phyloP scores from a whole-genome alignment of 2,797 vertebrate species.

The Synaphobranchus kaupii region DNA sequence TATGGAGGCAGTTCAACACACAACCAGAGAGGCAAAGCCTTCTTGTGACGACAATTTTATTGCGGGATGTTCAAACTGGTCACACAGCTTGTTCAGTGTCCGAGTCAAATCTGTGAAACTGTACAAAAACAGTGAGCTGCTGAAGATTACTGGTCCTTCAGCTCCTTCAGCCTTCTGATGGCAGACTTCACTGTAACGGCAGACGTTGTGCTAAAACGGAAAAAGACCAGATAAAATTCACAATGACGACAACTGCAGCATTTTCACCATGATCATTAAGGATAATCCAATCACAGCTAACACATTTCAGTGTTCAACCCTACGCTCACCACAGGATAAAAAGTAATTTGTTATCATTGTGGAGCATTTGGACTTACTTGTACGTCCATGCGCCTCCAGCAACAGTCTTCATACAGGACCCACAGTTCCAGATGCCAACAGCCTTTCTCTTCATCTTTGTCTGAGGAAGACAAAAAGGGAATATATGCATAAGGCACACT shows the following conservation, averaged over 20 bases:
- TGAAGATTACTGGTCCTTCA: conserved; percentile 93
- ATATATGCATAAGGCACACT: not conserved
- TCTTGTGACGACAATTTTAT: conserved; percentile 24
- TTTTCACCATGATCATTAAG: not conserved
- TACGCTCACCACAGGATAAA: not conserved
- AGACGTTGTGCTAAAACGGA: conserved; percentile 87
- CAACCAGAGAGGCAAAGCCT: not conserved
- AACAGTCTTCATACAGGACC: conserved; percentile 97
- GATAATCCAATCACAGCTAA: not conserved
- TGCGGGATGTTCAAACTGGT: conserved; percentile 14
- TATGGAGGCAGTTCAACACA: not conserved
- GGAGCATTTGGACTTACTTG: conserved; percentile 79
- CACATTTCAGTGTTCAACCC: not conserved
- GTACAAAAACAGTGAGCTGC: conserved; percentile 1
- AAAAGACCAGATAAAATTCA: not conserved
- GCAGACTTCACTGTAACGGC: conserved; percentile 98
- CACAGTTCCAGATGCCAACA: conserved; percentile 98
- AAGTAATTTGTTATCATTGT: not conserved
- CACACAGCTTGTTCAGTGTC: not conserved
- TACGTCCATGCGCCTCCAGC: conserved; percentile 98
- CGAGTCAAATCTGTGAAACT: conserved; percentile 16
- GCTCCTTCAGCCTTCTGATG: conserved; percentile 96
- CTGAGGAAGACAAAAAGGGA: conserved; percentile 59
- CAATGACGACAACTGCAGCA: not conserved
- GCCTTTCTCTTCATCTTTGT: conserved; percentile 99